phyloP scores from a whole-genome alignment of 2,113 vertebrate genomes.

The Dromaius novaehollandiae region DNA sequence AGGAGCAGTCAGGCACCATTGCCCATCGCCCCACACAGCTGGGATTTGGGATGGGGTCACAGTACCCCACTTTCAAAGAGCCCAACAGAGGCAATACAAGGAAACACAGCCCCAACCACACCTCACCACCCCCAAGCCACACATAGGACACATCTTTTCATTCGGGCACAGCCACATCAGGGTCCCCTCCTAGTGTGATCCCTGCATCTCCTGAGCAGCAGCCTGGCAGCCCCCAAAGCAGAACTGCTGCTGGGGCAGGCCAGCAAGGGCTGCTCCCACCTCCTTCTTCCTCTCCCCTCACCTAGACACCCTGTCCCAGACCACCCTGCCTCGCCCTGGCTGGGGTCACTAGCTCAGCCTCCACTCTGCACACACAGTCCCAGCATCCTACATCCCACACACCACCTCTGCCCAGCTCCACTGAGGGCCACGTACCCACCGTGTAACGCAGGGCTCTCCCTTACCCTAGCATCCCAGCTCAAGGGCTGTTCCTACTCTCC shows the following conservation, averaged over 20 bases:
- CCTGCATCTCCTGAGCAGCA: neutral
- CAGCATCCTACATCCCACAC: neutral
- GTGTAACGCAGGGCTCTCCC: neutral
- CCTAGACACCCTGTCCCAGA: neutral
- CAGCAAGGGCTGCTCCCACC: neutral
- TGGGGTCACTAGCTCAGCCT: neutral
- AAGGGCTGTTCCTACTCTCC: neutral
- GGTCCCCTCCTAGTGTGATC: neutral
- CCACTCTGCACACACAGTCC: neutral
- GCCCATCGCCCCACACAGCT: neutral
- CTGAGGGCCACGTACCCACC: neutral
- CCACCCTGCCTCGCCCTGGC: neutral
- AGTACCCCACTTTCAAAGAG: neutral
- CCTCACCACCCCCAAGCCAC: neutral
- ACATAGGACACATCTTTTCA: rapidly evolving
- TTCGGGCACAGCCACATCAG: rapidly evolving
- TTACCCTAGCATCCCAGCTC: neutral
- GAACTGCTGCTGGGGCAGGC: neutral
- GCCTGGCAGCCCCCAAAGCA: neutral
- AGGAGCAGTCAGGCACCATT: constrained; percentile 7
- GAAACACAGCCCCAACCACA: neutral
- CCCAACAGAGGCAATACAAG: neutral
- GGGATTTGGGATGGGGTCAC: neutral
- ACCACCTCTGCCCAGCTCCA: neutral
- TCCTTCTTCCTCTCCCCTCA: neutral